phyloP scores from a whole-genome alignment of 2,888 invertebrate genomes.

The Rutpela maculata region DNA sequence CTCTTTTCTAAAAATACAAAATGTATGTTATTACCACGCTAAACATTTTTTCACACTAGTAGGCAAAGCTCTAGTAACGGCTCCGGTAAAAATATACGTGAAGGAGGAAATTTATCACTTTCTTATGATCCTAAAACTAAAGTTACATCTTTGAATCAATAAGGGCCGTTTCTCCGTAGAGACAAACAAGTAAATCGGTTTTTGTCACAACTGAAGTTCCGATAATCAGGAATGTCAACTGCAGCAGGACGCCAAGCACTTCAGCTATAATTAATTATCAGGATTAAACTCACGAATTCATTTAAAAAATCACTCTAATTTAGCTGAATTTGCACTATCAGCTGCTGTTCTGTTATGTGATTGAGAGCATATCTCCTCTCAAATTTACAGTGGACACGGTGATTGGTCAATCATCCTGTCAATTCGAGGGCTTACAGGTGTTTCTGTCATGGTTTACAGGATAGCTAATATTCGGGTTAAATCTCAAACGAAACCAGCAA shows the following conservation, averaged over 20 bases:
- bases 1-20: too few species aligned
- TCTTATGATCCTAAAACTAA: too few species aligned
- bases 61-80: too few species aligned
- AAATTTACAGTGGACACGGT: constrained; percentile 17
- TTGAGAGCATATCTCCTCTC: constrained; percentile 1
- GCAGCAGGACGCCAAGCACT: constrained; percentile 15
- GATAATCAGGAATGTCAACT: constrained; percentile 33
- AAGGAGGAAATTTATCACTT: too few species aligned
- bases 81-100: too few species aligned
- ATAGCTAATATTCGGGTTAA: constrained; percentile 11
- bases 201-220: constrained; percentile 3
- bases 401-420: constrained; percentile 39
- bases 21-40: too few species aligned
- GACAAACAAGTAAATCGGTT: constrained; percentile 9
- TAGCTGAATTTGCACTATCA: constrained; percentile 5
- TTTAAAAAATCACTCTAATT: constrained; percentile 28
- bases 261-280: constrained; percentile 36
- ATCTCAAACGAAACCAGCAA: not conserved
- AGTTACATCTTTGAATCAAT: not conserved
- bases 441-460: constrained; percentile 8
- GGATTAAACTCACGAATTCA: constrained; percentile 16
- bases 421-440: constrained; percentile 24
- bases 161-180: not conserved
- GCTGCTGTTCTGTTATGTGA: constrained; percentile 8
- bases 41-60: too few species aligned